Evolutionary conservation across 2,113 vertebrate genomes (phyloP), one percentile per base, ranked within the genome.

Genomic region (Aix galericulata): DNA sequence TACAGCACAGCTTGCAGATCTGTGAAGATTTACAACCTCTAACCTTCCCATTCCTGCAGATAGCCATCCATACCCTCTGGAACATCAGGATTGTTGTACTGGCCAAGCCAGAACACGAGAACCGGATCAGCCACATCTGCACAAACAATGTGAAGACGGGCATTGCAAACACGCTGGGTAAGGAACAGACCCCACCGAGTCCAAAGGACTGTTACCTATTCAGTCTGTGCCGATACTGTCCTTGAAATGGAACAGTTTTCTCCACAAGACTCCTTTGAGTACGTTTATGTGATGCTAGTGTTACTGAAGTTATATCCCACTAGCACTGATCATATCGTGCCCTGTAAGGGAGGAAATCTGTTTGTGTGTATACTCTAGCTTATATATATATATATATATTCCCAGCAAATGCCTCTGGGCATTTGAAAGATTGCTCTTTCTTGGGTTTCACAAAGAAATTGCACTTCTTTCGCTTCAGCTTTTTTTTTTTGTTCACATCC

Each of bases 161-260:
- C 91, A 99, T 99, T 0, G 99, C 99, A 52, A 99, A 99, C 96
- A 99, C 99, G 0, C 98, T 99, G 79, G 99, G 99, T 99, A 91
- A 98, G 97, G 69, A 95, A 56, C 9, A 15, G 60, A 42, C 21
- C 76, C 0, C 1, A 4, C 26, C 23, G 58, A 48, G 52, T 21
- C 72, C 73, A 22, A 3, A 11, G 23, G 4, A 15, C 64, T 76
- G 48, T 6, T 2, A 36, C 21, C 77, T 81, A 21, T 16, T 52
- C 34, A 34, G 27, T 62, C 71, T 15, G 10, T 38, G 38, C 42
- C 16, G 8, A 9, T 17, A 8, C 29, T 15, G 13, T 21, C 63
- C 68, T 72, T 31, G 31, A 53, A 38, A 36, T 13, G 44, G 34
- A 92, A 13, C 69, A 74, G 56, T 60, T 58, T 42, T 67, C 71